Evolutionary conservation across 2,888 invertebrate species (phyloP), one percentile per base, ranked within the genome.

Genomic region (Vanessa cardui): DNA sequence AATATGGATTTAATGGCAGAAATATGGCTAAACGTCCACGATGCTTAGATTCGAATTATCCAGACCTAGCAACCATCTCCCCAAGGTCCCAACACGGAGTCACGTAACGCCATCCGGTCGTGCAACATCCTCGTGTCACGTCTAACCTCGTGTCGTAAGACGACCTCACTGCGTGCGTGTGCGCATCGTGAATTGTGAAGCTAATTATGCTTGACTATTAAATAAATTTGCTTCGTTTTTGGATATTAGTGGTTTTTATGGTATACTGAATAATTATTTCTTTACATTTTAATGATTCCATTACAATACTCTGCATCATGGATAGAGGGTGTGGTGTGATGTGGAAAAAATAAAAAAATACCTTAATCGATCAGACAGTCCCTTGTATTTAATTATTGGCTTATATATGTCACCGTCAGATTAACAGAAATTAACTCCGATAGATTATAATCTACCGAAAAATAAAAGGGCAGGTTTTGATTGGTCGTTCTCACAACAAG

Each of bases 141-240:
- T 6, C 45, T 64, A 64, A 62, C 68, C 61, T 68, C 45, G 18
- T 66, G 62, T 67, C 45, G 67, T 45, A 67, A 67, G 33, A 52
- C 50, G 66, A 45, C 67, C 67, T 67, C 46, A 46, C 47, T 58
- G 63, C 62, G 58, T 62, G 47, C 44, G 49, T 44, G 26, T 44
- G 26, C 56, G 56, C 54, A 33, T 54, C 54, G 54, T 54, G 47
- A 16, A 18, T 47, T 47, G 47, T 18, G n/a, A 31, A 31, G n/a
- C 15, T 31, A 31, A 26, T 54, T 7, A 31, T 31, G n/a, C 3
- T n/a, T 15, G 33, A 16, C 8, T 33, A 3, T n/a, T n/a, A 33
- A 15, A 50, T 21, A 50, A 21, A 50, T 12, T 50, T 12, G 5
- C 50, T 21, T 50, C 12, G 26, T 50, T 26, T 21, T 50, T 1